A percentile compares a stretch with the other conserved stretches of the same genome.
Evolutionary conservation across 2,113 vertebrate genomes (phyloP).

Genomic region (Scolopax mira): DNA sequence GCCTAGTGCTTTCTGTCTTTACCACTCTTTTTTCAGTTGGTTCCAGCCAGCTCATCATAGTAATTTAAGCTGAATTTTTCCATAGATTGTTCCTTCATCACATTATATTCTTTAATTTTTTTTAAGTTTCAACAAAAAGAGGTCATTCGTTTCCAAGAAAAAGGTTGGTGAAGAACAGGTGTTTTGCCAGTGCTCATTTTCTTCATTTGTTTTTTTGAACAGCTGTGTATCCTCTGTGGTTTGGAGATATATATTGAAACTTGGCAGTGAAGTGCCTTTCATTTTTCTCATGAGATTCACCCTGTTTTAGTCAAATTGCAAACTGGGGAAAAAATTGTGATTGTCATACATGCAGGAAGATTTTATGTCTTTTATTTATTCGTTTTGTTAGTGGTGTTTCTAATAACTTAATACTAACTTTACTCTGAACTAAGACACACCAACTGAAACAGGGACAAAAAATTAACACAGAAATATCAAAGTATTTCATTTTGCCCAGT

Average conservation of each 20-base stretch:
- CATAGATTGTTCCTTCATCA: not conserved
- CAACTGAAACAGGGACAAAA: not conserved
- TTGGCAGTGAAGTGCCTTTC: not conserved
- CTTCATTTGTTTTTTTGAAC: not conserved
- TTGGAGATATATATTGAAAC: not conserved
- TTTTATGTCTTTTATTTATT: not conserved
- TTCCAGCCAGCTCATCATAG: not conserved
- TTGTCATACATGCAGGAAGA: not conserved
- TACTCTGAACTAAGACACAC: not conserved
- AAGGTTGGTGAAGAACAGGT: not conserved
- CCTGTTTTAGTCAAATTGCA: not conserved
- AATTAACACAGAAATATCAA: not conserved
- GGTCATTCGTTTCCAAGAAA: not conserved
- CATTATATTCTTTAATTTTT: not conserved
- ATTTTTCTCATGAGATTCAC: not conserved
- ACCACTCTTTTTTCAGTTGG: fast-evolving
- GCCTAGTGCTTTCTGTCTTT: not conserved
- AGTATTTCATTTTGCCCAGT: not conserved
- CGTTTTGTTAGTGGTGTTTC: not conserved
- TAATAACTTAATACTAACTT: not conserved
- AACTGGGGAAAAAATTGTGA: fast-evolving
- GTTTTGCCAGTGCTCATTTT: not conserved
- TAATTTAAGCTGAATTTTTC: not conserved
- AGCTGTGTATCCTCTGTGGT: not conserved
- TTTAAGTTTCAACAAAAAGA: not conserved